These are phyloP conservation scores for Trematomus loennbergii DNA, from an alignment of 2,113 vertebrate species.

Conservation along the genomic window DNA sequence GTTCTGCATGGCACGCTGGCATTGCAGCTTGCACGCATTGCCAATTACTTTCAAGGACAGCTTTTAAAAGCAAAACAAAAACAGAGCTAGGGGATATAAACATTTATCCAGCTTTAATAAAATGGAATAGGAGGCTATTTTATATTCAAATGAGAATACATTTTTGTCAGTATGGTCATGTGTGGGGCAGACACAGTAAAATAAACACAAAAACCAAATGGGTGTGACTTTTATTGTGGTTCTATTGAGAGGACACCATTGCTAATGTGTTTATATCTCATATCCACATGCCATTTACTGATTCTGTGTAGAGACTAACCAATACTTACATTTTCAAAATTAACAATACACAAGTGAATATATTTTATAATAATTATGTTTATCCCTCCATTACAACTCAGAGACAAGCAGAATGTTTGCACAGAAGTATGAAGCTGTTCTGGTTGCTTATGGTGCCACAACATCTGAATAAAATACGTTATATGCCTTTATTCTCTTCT, in stretches of 20 bases:
- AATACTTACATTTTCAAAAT: background rate
- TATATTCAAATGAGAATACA: constrained; percentile 44
- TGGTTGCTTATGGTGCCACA: background rate
- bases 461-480: background rate
- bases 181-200: constrained; percentile 9
- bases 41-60: constrained; percentile 54
- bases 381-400: background rate
- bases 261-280: background rate
- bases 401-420: background rate
- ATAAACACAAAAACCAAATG: constrained; percentile 19
- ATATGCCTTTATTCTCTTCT: background rate
- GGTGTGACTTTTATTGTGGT: constrained; percentile 1
- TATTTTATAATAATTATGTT: background rate
- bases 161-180: background rate
- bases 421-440: background rate
- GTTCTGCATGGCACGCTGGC: constrained; percentile 11
- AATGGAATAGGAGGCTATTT: constrained; percentile 29
- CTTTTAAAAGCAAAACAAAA: constrained; percentile 57
- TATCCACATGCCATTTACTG: background rate
- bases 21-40: constrained; percentile 28
- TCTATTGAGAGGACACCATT: background rate
- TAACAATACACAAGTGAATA: background rate
- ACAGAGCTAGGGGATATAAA: constrained; percentile 35
- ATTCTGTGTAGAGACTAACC: background rate
- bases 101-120: constrained; percentile 42